Base-by-base conservation (phyloP, 2,888 invertebrate species). In the Amiota communis region DNA sequence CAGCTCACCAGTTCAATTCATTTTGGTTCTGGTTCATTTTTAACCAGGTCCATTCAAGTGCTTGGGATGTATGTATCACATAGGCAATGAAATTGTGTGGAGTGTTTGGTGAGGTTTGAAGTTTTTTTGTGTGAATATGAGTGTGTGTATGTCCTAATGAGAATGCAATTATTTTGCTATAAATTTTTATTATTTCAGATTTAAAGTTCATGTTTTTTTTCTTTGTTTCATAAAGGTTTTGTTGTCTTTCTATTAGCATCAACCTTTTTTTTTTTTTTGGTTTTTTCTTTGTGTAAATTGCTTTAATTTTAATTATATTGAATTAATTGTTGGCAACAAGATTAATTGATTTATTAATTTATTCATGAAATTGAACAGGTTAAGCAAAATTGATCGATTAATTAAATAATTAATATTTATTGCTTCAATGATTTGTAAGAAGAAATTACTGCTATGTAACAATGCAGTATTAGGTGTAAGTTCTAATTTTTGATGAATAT, bases 121-220 rank as follows among this genome's bases (percentile, higher is more conserved):
- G 61, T 63, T n/a, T n/a, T n/a, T 63, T 46, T 63, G 53, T 65
- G 65, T 15, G 15, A 12, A 8, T 15, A 12, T 53, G 23, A 72
- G 75, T 77, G 70, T 73, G 79, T 75, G 72, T n/a, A n/a, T 80
- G 78, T 80, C 78, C 85, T 87, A 88, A 87, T 88, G 88, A 86
- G 88, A 85, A 86, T 86, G 87, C 86, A 87, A 88, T 88, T 88
- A 87, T 86, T 87, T 86, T 87, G 81, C 74, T 79, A 88, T 87
- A 87, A 86, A 87, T 88, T 88, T 83, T 82, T 83, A 88, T 88
- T 86, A 87, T 87, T 84, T 76, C 75, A 78, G 82, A 86, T 87
- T 87, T 87, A 84, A 85, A 84, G 82, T 82, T 80, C 77, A 78
- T 82, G 78, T 74, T 72, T 72, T 69, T 69, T 71, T 23, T n/a